These are phyloP conservation scores for Ypsolopha scabrella DNA, from an alignment of 2,888 invertebrate genomes.

Conservation along the genomic window DNA sequence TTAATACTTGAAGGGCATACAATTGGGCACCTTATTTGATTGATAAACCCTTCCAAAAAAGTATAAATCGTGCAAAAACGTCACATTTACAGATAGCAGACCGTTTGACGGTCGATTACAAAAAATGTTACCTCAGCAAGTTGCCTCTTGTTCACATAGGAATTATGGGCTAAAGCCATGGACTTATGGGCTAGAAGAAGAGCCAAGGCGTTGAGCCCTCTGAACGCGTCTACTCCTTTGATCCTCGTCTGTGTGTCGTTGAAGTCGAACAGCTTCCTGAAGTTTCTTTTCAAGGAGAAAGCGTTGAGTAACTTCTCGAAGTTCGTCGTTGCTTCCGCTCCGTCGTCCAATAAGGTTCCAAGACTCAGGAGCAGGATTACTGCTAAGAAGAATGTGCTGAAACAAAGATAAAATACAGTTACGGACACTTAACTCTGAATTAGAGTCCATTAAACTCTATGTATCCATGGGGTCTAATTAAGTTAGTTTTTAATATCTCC, in stretches of 20 bases:
- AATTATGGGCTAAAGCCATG: slow-evolving; percentile 70
- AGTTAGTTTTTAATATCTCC: too few species aligned
- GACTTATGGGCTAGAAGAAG: slow-evolving; percentile 70
- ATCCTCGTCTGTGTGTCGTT: slow-evolving; percentile 47
- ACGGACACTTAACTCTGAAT: too few species aligned
- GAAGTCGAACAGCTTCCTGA: slow-evolving; percentile 49
- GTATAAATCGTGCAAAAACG: too few species aligned
- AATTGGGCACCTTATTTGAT: too few species aligned
- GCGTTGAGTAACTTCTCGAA: slow-evolving; percentile 61
- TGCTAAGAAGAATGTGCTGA: slow-evolving; percentile 57
- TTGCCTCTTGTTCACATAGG: slow-evolving; percentile 67
- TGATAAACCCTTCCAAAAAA: too few species aligned
- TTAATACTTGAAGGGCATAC: too few species aligned
- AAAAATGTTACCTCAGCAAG: slow-evolving; percentile 58
- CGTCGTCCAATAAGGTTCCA: slow-evolving; percentile 55
- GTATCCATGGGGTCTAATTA: too few species aligned
- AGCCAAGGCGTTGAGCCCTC: slow-evolving; percentile 66
- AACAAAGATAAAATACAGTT: slow-evolving; percentile 9
- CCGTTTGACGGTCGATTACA: too few species aligned
- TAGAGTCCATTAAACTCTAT: too few species aligned
- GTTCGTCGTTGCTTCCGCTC: slow-evolving; percentile 49
- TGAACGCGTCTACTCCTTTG: slow-evolving; percentile 63
- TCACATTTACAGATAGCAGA: too few species aligned
- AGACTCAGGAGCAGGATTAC: slow-evolving; percentile 42
- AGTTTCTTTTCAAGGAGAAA: slow-evolving; percentile 63